A percentile compares a stretch with the other conserved stretches of the same genome.
These are phyloP conservation scores for Pitta sordida DNA, from an alignment of 2,113 vertebrate species.

Conservation along the genomic window DNA sequence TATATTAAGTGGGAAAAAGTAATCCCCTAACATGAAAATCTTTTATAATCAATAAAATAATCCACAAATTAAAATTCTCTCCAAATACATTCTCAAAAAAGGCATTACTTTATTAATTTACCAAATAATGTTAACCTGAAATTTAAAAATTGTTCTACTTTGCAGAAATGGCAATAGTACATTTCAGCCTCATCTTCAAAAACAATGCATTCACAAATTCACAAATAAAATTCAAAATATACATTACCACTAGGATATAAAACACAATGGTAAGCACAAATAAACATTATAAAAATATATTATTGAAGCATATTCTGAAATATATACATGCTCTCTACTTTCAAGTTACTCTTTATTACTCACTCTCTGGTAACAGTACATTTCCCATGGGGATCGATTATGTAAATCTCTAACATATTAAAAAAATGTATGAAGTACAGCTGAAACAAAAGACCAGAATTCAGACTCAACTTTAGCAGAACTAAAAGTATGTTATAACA, in stretches of 20 bases:
- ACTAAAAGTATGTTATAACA: neutral
- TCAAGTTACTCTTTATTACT: constrained; percentile 56
- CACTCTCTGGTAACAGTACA: constrained; percentile 28
- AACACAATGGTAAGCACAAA: constrained; percentile 47
- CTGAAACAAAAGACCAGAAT: constrained; percentile 11
- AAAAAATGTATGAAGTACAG: constrained; percentile 26
- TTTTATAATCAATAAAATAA: neutral
- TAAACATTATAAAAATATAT: constrained; percentile 46
- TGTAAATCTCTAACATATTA: constrained; percentile 27
- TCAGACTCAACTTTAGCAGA: constrained; percentile 8
- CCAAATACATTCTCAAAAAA: neutral
- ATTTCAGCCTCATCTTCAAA: neutral
- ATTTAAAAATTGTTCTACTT: neutral
- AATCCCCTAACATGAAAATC: neutral
- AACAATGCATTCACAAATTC: neutral
- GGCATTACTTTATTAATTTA: neutral
- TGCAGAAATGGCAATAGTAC: neutral
- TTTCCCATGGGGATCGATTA: constrained; percentile 48
- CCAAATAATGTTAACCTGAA: neutral
- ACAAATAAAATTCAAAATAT: constrained; percentile 31
- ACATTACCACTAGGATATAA: neutral
- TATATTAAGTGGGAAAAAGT: no score
- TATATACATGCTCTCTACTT: constrained; percentile 16
- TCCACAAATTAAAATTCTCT: neutral
- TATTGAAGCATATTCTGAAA: constrained; percentile 36